Conservation (phyloP, 2,113 vertebrate genomes). For the Hippoglossus stenolepis region DNA sequence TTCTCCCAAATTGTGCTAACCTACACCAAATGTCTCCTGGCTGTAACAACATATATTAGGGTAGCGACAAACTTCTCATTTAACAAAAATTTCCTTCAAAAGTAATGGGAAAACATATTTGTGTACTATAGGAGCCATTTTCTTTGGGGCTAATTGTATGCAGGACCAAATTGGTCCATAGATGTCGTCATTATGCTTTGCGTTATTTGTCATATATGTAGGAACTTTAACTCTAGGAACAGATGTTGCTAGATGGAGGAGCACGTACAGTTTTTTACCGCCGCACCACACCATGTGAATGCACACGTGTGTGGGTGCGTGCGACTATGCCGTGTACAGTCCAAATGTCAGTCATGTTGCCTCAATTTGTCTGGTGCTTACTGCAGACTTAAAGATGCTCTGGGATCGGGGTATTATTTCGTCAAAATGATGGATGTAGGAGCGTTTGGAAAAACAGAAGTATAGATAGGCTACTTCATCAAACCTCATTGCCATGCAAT, state of each 20-base stretch:
- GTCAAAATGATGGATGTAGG: conserved; percentile 23
- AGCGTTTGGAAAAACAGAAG: conserved; percentile 4
- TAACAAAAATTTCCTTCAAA: no score
- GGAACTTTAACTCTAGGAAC: no score
- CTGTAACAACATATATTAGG: no score
- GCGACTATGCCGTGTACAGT: neutral
- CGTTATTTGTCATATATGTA: no score
- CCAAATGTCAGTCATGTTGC: conserved; percentile 24
- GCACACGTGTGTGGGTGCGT: neutral
- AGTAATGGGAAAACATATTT: no score
- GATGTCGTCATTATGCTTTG: no score
- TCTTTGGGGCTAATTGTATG: no score
- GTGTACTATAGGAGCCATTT: neutral
- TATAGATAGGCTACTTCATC: neutral
- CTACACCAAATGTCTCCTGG: no score
- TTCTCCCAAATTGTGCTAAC: neutral
- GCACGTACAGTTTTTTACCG: neutral
- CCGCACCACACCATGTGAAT: no score
- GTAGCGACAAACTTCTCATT: neutral
- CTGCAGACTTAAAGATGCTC: conserved; percentile 16
- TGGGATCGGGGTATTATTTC: conserved; percentile 9
- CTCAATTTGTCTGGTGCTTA: conserved; percentile 5
- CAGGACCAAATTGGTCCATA: no score
- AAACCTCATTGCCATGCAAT: conserved; percentile 19
- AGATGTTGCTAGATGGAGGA: neutral